Evolutionary conservation across 2,797 vertebrate species (phyloP).

Genomic region (Falco biarmicus): DNA sequence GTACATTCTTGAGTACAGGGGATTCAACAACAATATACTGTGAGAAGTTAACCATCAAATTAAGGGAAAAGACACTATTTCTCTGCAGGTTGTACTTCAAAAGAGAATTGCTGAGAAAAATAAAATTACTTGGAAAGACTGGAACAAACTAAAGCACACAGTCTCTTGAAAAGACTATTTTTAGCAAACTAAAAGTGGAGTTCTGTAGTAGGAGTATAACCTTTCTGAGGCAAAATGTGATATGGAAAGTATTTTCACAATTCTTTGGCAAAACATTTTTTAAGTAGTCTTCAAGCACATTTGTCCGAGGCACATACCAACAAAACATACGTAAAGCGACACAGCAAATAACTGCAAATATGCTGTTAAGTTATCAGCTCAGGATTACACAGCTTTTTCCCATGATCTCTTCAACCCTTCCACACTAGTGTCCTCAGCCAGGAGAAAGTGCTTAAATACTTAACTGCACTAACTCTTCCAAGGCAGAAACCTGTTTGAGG

Average conservation of each 20-base stretch:
- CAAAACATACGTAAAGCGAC: not conserved
- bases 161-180: not conserved
- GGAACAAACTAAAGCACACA: not conserved
- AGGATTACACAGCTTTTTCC: not conserved
- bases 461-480: not conserved
- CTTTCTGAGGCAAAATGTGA: not conserved
- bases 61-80: not conserved
- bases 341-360: not conserved
- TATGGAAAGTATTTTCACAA: not conserved
- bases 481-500: not conserved
- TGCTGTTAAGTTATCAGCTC: fast-evolving
- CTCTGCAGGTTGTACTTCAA: not conserved
- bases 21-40: not conserved
- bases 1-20: not conserved
- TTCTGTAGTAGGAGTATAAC: not conserved
- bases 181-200: not conserved
- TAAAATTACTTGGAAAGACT: not conserved
- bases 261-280: not conserved
- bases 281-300: not conserved
- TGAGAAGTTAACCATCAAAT: not conserved
- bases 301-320: not conserved
- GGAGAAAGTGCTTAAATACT: not conserved
- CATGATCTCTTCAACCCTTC: not conserved
- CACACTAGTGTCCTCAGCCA: not conserved
- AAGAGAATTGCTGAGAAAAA: not conserved